Percentiles rank a stretch among this genome's conserved stretches.
Conservation (phyloP, 2,888 invertebrate genomes). For the Eueremaeus valkanovi region DNA sequence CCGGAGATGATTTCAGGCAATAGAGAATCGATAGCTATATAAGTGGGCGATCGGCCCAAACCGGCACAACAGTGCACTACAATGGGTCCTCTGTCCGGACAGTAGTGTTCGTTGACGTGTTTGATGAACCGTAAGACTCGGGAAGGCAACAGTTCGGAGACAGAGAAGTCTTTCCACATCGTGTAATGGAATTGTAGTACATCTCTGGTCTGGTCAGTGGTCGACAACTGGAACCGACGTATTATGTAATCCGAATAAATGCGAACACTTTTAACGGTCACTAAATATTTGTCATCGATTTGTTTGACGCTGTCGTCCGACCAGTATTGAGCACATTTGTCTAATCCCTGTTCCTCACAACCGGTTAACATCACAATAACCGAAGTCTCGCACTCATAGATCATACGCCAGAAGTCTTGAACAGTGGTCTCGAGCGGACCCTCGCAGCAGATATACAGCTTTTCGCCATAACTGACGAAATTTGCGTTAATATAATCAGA, state of each 20-base stretch:
- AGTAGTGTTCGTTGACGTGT: conserved; percentile 79
- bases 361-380: conserved; percentile 88
- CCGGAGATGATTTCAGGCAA: conserved; percentile 78
- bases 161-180: conserved; percentile 82
- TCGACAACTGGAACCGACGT: conserved; percentile 45
- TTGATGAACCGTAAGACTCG: conserved; percentile 85
- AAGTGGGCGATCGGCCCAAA: conserved; percentile 88
- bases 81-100: conserved; percentile 64
- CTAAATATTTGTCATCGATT: conserved; percentile 34
- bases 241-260: conserved; percentile 71
- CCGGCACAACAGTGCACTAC: conserved; percentile 65
- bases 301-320: conserved; percentile 60
- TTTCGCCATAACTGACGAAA: conserved; percentile 83
- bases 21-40: conserved; percentile 85
- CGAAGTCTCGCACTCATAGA: conserved; percentile 90
- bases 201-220: conserved; percentile 54
- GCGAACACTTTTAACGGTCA: conserved; percentile 44
- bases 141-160: conserved; percentile 83
- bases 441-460: conserved; percentile 88
- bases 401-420: conserved; percentile 95
- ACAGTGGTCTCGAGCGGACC: conserved; percentile 58
- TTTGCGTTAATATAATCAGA: conserved; percentile 91
- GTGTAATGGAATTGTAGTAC: conserved; percentile 89
- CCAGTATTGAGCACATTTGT: conserved; percentile 91
- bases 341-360: conserved; percentile 85